Evolutionary conservation across 2,797 vertebrate genomes (phyloP), one percentile per base, ranked within the genome.

Genomic region (Phalloptychus januarius): DNA sequence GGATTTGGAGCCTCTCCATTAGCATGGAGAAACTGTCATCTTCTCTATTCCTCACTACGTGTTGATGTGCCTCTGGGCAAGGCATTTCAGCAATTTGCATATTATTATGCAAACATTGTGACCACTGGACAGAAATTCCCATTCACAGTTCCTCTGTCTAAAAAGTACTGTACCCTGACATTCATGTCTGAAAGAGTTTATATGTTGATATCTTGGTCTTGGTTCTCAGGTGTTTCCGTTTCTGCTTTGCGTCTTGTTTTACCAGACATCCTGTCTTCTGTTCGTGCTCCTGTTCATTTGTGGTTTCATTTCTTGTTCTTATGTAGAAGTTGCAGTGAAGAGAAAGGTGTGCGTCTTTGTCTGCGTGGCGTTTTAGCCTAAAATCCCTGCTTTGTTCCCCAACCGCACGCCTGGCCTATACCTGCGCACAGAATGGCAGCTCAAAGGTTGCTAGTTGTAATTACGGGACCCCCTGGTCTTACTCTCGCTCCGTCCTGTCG

Each of bases 391-490:
- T 95, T 95, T 95, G 96, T 95, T 96, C 96, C 95, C 96, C 45
- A 33, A 25, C 54, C 72, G 25, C 71, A 71, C 23, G 15, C 80
- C 36, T n/a, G 20, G 4, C 3, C 63, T 38, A 58, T 56, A 78
- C 81, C 54, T 63, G 61, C 77, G 93, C 31, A 3, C 80, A 11
- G 63, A 23, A 65, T 20, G 10, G 36, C 85, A 75, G 83, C 95
- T 96, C 94, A 95, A 96, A 95, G 96, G 97, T 96, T 96, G 96
- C 94, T 94, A 96, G 95, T 96, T 97, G 96, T 97, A 98, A 98
- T 98, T 98, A 98, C 96, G 95, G 96, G 96, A 97, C 97, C 97
- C 96, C 97, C 96, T 94, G 94, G 96, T 92, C 96, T 94, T 94
- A 94, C 94, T 95, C 96, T 97, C 96, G 96, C 96, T 77, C 79